These are phyloP conservation scores for Spatula versicolor DNA, from an alignment of 2,797 vertebrate species.

Conservation along the genomic window DNA sequence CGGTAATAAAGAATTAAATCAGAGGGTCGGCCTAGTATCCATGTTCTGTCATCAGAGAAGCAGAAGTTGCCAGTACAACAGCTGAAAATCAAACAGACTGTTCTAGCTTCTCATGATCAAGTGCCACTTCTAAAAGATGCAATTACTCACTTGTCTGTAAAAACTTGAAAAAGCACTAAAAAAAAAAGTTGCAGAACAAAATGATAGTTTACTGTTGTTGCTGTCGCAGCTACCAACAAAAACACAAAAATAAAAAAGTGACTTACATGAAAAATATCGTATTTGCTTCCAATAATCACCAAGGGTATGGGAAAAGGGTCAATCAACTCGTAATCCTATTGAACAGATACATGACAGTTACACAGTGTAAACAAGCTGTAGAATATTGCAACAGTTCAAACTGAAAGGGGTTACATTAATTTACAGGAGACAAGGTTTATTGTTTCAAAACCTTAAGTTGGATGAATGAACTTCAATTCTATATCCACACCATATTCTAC, in stretches of 20 bases:
- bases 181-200: not conserved
- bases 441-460: not conserved
- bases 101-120: not conserved
- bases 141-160: not conserved
- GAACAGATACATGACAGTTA: slow-evolving; percentile 20
- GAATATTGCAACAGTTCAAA: not conserved
- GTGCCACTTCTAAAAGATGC: not conserved
- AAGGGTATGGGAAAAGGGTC: slow-evolving; percentile 93
- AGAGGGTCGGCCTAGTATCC: not conserved
- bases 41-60: not conserved
- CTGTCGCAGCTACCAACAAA: not conserved
- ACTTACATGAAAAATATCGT: slow-evolving; percentile 94
- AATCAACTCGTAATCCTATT: slow-evolving; percentile 92
- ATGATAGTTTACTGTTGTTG: not conserved
- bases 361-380: not conserved
- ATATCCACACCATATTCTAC: not conserved
- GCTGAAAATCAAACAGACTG: not conserved
- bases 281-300: slow-evolving; percentile 95
- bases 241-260: not conserved
- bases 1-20: not conserved
- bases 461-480: not conserved
- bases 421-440: not conserved
- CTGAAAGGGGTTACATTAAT: not conserved
- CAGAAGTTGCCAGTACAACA: not conserved
- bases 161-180: not conserved